Base-by-base conservation (phyloP, 2,113 vertebrate species). In the Chitala chitala region DNA sequence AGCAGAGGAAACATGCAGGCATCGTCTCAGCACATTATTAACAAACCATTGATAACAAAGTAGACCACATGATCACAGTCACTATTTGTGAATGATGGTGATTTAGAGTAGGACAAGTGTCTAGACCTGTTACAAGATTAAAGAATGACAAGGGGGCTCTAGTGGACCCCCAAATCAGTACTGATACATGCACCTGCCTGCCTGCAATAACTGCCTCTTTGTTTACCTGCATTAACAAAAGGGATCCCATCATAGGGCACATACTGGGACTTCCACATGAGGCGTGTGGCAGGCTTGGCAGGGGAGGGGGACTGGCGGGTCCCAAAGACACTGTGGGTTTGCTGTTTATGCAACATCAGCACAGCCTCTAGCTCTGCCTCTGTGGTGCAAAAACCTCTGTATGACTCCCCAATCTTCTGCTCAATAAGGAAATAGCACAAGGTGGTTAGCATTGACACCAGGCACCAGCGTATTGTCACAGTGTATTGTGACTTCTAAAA, bases 221-320 rank as follows among this genome's bases (percentile, higher is more conserved):
- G 7, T 79, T 85, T 88, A 93, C 92, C 92, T 90, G 90, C 87
- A 83, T 93, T 94, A 78, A 93, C 88, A 86, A 94, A 94, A 36
- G 92, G 92, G 72, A 94, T 91, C 83, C 91, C 92, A 78, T 94
- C 93, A 79, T 94, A 93, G 22, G 92, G 92, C 72, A 93, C 89
- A 84, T 92, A 93, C 79, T 94, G 93, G 26, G 93, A 94, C 82
- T 93, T 94, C 93, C 93, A 94, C 92, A 93, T 93, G 76, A 94
- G 84, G 8, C 92, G 87, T 51, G 91, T 91, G 84, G 92, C 92
- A 0, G 91, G 88, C 80, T 93, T 94, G 80, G 92, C 91, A 53
- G 89, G 90, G 75, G 90, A 94, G 36, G 92, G 92, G 77, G 93
- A 94, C 79, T 93, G 93, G 64, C 91, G 90, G 0, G 92, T 94